Base-by-base conservation (phyloP, 2,797 vertebrate species). In the Loris lydekkerianus region DNA sequence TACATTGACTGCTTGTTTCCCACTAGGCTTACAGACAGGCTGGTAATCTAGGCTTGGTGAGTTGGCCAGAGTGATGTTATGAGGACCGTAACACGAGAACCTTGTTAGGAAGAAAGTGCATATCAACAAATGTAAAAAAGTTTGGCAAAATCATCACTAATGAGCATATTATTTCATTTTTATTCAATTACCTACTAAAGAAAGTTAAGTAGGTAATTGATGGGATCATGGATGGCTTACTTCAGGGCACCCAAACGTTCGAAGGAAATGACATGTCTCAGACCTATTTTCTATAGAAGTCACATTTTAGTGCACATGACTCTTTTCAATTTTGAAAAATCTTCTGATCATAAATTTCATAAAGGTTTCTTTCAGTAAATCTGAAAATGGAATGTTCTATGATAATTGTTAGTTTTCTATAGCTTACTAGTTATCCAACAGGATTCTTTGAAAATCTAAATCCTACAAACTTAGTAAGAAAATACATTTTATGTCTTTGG, bases 291-390 rank as follows among this genome's bases (percentile, higher is more conserved):
- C 27, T 93, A 10, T 15, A 15, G 3, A 88, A 81, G 3, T 67
- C 23, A 95, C 25, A 46, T 81, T 89, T 96, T 89, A 67, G 46
- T 80, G 29, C 29, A 80, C 9, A 31, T 76, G 37, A 69, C 5
- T 72, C 7, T 72, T 91, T 80, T 92, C 75, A 88, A 92, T 90
- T 75, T 89, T 69, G n/a, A 89, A 83, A 96, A 53, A 20, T 37
- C 2, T 14, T 83, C 53, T 76, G 85, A 53, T 91, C 17, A 91
- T 18, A 86, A 86, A 89, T 84, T 23, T 18, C 34, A 29, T 75
- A 6, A 93, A 61, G 2, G 13, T 82, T 72, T 72, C 43, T 76
- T 84, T 3, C 18, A 77, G 13, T 25, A 93, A 95, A 93, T 49
- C 23, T 93, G 61, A 86, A 97, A 95, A 61, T 40, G 9, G 37